Evolutionary conservation across 2,888 invertebrate species (phyloP), one percentile per base, ranked within the genome.

Genomic region (Acanthosepion lycidas): DNA sequence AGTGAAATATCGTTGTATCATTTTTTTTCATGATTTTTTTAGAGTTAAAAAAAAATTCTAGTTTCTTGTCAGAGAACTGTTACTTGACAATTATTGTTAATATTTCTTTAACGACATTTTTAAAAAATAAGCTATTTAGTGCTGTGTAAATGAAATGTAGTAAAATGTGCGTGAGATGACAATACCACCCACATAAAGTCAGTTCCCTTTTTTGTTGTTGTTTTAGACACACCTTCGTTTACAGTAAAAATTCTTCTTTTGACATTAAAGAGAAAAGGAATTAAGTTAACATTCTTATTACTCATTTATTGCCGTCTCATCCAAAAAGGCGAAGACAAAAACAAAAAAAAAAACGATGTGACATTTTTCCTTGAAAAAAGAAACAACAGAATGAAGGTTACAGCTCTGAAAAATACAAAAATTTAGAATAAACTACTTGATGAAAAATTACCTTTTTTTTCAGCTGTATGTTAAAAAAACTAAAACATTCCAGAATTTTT

Each of bases 101-200:
- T 59, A 2, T 59, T 20, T 59, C 23, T 59, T 23, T 23, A 59
- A 59, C 55, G 55, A 59, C 55, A 59, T 59, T 59, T 23, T 23
- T 3, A 59, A 59, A 59, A 59, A 59, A 33, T 33, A 33, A 59
- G 55, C 55, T 59, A 23, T 55, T 55, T n/a, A 33, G 20, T 59
- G 55, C 23, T 23, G 20, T 33, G 55, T 4, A 59, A 59, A 59
- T 20, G 55, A 20, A 59, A 59, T 20, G 23, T 23, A 23, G 20
- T 59, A 2, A 23, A 23, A 23, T 59, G 20, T 59, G 55, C 55
- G 55, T 78, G 78, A 78, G 9, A 15, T 28, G 78, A 78, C n/a
- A 12, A 78, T n/a, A 78, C 78, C 78, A 78, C 78, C 78, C 78
- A 78, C 78, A 78, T 78, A 78, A 78, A 78, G n/a, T 78, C 78